A percentile compares a stretch with the other conserved stretches of the same genome.
Evolutionary conservation across 2,113 vertebrate genomes (phyloP).

Genomic region (Pyrgilauda ruficollis): DNA sequence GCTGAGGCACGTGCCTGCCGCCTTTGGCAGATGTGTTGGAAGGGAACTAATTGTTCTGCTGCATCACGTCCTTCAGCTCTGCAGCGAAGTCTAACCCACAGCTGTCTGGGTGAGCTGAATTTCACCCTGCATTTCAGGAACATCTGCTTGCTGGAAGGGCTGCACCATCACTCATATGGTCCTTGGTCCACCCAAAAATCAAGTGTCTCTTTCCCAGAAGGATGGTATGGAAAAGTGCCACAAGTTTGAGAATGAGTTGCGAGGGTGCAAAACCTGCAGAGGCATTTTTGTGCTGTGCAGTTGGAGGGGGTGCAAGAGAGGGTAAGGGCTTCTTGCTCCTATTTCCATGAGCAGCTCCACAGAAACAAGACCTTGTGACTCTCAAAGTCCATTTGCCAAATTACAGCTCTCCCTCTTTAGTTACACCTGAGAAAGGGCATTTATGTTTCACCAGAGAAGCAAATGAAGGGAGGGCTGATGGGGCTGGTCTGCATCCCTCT

Average conservation of each 20-base stretch:
- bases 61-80: background rate
- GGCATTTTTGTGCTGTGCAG: accelerated
- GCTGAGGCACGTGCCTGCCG: background rate
- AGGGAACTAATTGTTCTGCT: background rate
- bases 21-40: background rate
- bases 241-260: accelerated
- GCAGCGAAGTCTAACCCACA: background rate
- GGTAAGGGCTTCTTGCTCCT: background rate
- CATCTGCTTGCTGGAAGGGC: background rate
- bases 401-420: background rate
- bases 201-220: background rate
- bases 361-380: background rate
- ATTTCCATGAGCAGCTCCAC: background rate
- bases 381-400: background rate
- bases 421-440: background rate
- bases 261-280: background rate
- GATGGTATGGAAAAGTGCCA: background rate
- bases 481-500: background rate
- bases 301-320: background rate
- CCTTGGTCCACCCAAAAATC: background rate
- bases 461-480: background rate
- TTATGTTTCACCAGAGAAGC: background rate
- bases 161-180: background rate
- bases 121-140: background rate
- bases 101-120: background rate